Evolutionary conservation across 92 coral and sea anemone genomes (phyloP).

Genomic region (Porites lobata): DNA sequence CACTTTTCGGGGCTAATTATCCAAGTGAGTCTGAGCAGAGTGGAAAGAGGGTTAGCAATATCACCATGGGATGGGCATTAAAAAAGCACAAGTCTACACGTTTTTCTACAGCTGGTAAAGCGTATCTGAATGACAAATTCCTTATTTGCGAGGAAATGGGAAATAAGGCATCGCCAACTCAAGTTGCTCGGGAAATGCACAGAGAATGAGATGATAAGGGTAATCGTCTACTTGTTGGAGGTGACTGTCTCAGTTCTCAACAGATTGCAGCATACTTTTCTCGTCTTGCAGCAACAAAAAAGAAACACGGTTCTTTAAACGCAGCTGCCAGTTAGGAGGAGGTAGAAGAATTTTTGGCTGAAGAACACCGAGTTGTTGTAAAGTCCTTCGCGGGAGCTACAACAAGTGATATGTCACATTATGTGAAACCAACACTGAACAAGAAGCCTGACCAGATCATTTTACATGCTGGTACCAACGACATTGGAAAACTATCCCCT

Average conservation of each 20-base stretch:
- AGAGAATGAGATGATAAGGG: constrained; percentile 29
- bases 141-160: constrained; percentile 19
- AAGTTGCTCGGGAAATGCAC: constrained; percentile 31
- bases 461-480: constrained; percentile 1
- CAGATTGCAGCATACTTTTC: constrained; percentile 32
- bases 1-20: constrained; percentile 41
- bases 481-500: background rate
- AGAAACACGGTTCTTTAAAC: constrained; percentile 36
- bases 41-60: constrained; percentile 25
- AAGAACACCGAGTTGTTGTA: constrained; percentile 25
- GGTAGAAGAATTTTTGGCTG: constrained; percentile 9
- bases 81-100: constrained; percentile 36
- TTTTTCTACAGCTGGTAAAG: constrained; percentile 28
- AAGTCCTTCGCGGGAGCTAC: constrained; percentile 3
- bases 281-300: constrained; percentile 34
- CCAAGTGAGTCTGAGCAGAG: constrained; percentile 24
- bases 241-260: constrained; percentile 49
- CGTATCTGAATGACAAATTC: constrained; percentile 35
- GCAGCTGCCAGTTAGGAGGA: constrained; percentile 20
- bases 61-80: constrained; percentile 47
- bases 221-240: constrained; percentile 28
- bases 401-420: constrained; percentile 2
- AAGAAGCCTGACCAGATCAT: constrained; percentile 2
- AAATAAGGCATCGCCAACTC: constrained; percentile 18
- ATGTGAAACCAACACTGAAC: constrained; percentile 6